phyloP scores from a whole-genome alignment of 2,113 vertebrate genomes.

The Caretta caretta region DNA sequence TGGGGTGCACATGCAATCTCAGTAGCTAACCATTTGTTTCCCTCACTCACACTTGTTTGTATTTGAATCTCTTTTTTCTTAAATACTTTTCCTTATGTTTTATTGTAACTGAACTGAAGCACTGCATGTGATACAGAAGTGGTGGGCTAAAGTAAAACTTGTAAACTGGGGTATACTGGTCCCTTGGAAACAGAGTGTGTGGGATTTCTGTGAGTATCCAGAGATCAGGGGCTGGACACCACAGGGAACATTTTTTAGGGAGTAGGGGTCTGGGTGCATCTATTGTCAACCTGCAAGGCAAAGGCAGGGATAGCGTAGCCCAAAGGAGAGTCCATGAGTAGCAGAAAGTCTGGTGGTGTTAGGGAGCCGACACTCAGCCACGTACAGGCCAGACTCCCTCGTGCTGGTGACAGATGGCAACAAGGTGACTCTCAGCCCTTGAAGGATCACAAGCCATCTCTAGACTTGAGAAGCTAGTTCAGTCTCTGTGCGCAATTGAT shows the following conservation, averaged over 20 bases:
- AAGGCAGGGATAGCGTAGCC: background rate
- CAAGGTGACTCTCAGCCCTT: background rate
- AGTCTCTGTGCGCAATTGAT: background rate
- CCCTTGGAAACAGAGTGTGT: background rate
- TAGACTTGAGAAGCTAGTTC: background rate
- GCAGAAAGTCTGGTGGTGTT: background rate
- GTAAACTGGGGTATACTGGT: background rate
- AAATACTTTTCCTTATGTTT: background rate
- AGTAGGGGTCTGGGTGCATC: background rate
- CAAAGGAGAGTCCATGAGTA: background rate
- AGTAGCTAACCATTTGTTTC: background rate
- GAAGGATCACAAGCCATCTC: background rate
- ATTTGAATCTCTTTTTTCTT: background rate
- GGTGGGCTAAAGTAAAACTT: background rate
- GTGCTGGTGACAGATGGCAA: background rate
- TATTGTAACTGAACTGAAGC: background rate
- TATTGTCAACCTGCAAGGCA: background rate
- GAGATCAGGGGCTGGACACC: background rate
- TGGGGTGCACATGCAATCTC: background rate
- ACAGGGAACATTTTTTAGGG: background rate
- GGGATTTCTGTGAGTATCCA: background rate
- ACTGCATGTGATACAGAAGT: background rate
- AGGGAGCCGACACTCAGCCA: background rate
- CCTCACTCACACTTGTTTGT: background rate
- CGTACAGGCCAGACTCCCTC: background rate